phyloP scores from a whole-genome alignment of 2,888 invertebrate species.

The Timandra comae region DNA sequence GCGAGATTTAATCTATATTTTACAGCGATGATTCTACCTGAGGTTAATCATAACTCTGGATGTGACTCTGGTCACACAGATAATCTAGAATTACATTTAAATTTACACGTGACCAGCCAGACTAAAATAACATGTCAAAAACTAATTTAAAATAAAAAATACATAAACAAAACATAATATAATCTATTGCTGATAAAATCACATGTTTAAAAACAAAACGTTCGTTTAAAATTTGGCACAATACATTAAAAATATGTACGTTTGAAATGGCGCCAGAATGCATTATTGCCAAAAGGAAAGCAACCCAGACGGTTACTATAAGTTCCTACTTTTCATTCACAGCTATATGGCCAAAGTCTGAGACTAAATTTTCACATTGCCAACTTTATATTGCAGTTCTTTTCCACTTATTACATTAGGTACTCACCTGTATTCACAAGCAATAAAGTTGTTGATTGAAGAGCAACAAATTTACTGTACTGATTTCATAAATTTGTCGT shows the following conservation, averaged over 20 bases:
- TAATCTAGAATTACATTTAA: too few relatives aligned
- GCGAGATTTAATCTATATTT: too few relatives aligned
- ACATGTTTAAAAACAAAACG: conserved; percentile 33
- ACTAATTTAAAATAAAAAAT: background rate
- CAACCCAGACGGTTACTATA: conserved; percentile 53
- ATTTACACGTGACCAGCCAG: conserved; percentile 1
- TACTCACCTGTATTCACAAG: conserved; percentile 2
- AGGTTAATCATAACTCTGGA: too few relatives aligned
- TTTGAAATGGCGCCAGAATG: conserved; percentile 66
- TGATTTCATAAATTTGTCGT: conserved; percentile 11
- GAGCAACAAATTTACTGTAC: conserved; percentile 11
- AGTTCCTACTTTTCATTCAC: conserved; percentile 29
- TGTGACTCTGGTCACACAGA: too few relatives aligned
- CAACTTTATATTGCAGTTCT: conserved; percentile 9
- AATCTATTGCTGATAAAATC: conserved; percentile 13
- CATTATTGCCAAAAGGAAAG: conserved; percentile 63
- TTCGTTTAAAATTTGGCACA: conserved; percentile 49
- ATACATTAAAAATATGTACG: conserved; percentile 37
- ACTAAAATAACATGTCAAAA: background rate
- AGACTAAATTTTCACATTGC: conserved; percentile 23
- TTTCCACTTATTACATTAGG: too few relatives aligned
- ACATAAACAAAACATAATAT: background rate
- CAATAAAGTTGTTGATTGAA: conserved; percentile 10
- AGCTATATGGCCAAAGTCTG: conserved; percentile 31
- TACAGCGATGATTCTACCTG: too few relatives aligned